A percentile compares a stretch with the other conserved stretches of the same genome.
These are phyloP conservation scores for Chrysaora quinquecirrha DNA, from an alignment of 30 jellyfish, hydroid and myxozoan species.

Conservation along the genomic window DNA sequence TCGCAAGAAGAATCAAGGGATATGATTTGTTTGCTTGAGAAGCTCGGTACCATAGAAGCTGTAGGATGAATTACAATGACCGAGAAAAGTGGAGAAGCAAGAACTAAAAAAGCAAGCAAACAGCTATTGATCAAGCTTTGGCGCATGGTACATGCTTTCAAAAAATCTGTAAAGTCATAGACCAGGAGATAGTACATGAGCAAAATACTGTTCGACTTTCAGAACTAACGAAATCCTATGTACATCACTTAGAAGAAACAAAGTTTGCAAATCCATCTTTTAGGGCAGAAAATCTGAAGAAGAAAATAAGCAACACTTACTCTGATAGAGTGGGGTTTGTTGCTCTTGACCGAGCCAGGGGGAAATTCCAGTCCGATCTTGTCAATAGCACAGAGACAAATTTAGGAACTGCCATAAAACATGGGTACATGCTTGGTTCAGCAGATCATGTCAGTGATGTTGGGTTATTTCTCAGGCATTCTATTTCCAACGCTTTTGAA, in stretches of 20 bases:
- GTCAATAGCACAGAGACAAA: slow-evolving; percentile 14
- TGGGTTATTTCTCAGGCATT: slow-evolving; percentile 21
- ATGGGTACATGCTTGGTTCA: slow-evolving; percentile 21
- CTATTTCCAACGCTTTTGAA: slow-evolving; percentile 21
- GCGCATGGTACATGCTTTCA: slow-evolving; percentile 32
- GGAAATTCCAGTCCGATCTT: slow-evolving; percentile 22
- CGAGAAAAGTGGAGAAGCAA: slow-evolving; percentile 16
- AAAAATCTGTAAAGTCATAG: slow-evolving; percentile 24
- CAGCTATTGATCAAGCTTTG: slow-evolving; percentile 24
- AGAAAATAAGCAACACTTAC: slow-evolving; percentile 12
- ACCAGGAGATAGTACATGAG: neutral
- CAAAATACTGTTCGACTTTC: neutral
- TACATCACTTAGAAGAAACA: slow-evolving; percentile 2
- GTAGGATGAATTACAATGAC: neutral
- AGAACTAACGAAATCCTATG: slow-evolving; percentile 1
- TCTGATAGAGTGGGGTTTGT: slow-evolving; percentile 21
- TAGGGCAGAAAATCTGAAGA: slow-evolving; percentile 2
- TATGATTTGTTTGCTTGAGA: slow-evolving; percentile 11
- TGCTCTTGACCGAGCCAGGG: slow-evolving; percentile 15
- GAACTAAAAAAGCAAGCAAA: slow-evolving; percentile 20
- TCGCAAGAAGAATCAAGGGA: neutral
- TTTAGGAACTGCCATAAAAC: slow-evolving; percentile 23
- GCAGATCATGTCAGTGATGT: slow-evolving; percentile 30
- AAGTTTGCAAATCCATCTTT: slow-evolving; percentile 11
- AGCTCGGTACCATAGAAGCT: slow-evolving; percentile 20